Conservation (phyloP, 2,888 invertebrate species). For the Galerucella nymphaeae region DNA sequence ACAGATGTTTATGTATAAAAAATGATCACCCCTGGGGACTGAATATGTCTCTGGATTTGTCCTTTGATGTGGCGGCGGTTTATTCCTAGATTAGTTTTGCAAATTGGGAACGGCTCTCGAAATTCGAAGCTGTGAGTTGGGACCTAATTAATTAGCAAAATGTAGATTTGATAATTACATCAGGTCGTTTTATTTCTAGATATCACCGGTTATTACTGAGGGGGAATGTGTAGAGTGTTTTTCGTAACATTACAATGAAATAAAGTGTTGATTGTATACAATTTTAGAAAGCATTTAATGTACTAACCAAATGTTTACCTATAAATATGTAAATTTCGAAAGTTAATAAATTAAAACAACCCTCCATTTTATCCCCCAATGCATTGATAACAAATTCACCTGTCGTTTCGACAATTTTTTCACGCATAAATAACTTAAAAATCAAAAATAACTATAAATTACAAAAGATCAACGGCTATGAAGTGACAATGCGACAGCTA, state of each 20-base stretch:
- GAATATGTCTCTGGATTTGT: conserved; percentile 26
- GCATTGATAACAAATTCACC: conserved; percentile 12
- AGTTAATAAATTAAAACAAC: conserved; percentile 18
- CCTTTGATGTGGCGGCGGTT: conserved; percentile 44
- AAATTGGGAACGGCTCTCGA: conserved; percentile 35
- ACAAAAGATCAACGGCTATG: conserved; percentile 6
- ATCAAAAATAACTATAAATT: conserved; percentile 22
- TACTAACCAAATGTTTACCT: no score
- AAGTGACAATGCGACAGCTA: conserved; percentile 9
- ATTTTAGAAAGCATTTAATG: no score
- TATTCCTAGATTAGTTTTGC: conserved; percentile 51
- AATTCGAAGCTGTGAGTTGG: conserved; percentile 20
- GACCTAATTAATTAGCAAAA: conserved; percentile 26
- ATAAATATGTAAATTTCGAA: neutral
- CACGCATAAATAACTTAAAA: conserved; percentile 8
- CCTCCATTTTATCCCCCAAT: neutral
- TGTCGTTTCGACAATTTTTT: conserved; percentile 13
- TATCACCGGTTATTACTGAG: neutral
- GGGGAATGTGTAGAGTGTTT: neutral
- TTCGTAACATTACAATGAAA: no score
- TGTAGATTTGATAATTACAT: conserved; percentile 22
- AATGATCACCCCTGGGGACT: conserved; percentile 51
- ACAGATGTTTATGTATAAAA: conserved; percentile 61
- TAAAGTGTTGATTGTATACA: no score
- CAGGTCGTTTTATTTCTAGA: neutral